phyloP scores from a whole-genome alignment of 2,113 vertebrate genomes.

The Poeciliopsis prolifica region DNA sequence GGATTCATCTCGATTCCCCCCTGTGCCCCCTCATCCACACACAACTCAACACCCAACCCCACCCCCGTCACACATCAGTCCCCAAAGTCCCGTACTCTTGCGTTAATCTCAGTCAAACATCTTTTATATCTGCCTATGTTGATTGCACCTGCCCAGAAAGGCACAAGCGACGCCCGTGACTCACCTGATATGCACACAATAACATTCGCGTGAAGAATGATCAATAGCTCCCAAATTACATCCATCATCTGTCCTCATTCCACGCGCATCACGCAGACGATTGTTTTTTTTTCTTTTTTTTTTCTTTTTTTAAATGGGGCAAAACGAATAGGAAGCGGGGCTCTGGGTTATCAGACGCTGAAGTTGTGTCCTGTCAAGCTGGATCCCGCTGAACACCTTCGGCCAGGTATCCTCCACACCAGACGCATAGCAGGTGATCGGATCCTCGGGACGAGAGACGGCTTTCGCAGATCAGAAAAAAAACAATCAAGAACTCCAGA shows the following conservation, averaged over 20 bases:
- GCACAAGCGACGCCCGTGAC: constrained; percentile 47
- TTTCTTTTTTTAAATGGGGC: neutral
- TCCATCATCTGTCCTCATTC: constrained; percentile 98
- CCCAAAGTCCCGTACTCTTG: neutral
- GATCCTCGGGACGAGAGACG: constrained; percentile 36
- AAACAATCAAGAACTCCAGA: constrained; percentile 39
- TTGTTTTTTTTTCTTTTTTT: neutral
- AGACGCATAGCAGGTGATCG: constrained; percentile 86
- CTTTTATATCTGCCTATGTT: neutral
- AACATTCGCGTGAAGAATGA: constrained; percentile 97
- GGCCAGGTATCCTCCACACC: constrained; percentile 87
- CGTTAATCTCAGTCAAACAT: neutral
- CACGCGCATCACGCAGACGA: constrained; percentile 90
- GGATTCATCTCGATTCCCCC: neutral
- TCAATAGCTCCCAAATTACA: constrained; percentile 97
- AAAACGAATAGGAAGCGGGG: neutral
- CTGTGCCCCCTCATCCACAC: neutral
- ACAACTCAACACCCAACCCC: neutral
- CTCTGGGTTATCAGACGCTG: constrained; percentile 80
- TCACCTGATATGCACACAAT: constrained; percentile 97
- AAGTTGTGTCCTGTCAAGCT: constrained; percentile 83
- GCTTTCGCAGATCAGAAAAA: constrained; percentile 48
- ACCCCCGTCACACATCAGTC: neutral
- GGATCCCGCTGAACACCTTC: constrained; percentile 86
- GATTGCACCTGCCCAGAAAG: constrained; percentile 8